Percentiles rank a stretch among this genome's conserved stretches.
These are phyloP conservation scores for Anolis carolinensis DNA, from an alignment of 2,113 vertebrate genomes.

Conservation along the genomic window DNA sequence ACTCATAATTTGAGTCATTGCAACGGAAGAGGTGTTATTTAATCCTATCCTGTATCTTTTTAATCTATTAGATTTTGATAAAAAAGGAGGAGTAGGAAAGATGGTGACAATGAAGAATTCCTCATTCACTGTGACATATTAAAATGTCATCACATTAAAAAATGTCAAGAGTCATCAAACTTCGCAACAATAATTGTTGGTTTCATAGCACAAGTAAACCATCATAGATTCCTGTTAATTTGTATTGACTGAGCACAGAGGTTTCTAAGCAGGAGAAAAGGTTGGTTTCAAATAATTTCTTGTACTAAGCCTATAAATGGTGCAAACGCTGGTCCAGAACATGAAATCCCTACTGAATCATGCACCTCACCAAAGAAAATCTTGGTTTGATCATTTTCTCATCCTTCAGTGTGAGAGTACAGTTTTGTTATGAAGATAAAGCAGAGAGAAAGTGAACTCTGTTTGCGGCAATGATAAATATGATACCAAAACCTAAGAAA, in stretches of 20 bases:
- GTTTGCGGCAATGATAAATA: neutral
- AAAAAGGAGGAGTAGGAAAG: neutral
- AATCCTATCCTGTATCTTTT: no score
- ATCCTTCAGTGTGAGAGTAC: neutral
- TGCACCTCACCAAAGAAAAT: neutral
- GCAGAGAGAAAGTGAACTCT: neutral
- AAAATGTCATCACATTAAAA: no score
- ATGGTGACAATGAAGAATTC: neutral
- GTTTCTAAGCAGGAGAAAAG: neutral
- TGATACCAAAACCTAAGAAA: neutral
- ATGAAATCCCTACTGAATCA: neutral
- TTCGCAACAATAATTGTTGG: neutral
- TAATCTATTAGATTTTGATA: neutral
- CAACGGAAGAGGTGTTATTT: neutral
- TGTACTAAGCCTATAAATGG: neutral
- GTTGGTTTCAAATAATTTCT: neutral
- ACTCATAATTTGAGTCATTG: neutral
- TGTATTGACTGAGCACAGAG: neutral
- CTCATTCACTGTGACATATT: neutral
- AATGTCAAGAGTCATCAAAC: no score
- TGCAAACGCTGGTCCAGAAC: neutral
- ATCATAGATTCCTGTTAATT: neutral
- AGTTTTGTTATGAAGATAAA: neutral
- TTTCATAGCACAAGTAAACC: neutral
- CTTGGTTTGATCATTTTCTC: neutral